Base-by-base conservation (phyloP, 1,140 invertebrate species). In the Zaprionus kolodkinae region DNA sequence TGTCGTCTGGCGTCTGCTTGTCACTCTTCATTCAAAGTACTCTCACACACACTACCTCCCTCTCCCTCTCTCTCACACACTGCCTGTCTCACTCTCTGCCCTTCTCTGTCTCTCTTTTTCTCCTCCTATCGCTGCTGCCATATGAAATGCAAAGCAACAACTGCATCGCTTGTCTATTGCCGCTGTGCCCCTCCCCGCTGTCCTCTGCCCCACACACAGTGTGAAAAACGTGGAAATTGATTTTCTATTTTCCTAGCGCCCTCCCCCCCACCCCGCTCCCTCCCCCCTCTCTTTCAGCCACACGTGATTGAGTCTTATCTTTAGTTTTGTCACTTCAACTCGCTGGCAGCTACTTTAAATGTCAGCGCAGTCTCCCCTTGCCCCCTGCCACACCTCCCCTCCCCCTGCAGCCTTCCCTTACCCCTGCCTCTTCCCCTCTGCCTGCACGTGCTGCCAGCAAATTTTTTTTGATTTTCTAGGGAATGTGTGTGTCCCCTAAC, bases 221-320 rank as follows among this genome's bases (percentile, higher is more conserved):
- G 75, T 75, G 79, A 81, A 81, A 85, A 82, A 86, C 79, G 83
- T 82, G 78, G 80, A 88, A 88, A 88, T 89, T 89, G 85, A 88
- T 88, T 88, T 88, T 88, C 84, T 89, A 89, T 88, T 88, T 88
- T 88, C 72, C 85, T 81, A 21, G 45, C 17, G 83, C 72, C 52
- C 71, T 63, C n/a, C n/a, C n/a, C n/a, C 45, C 33, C 17, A 27
- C 27, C 56, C 50, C 50, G n/a, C n/a, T 54, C 48, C 52, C 38
- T 55, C 60, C 60, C 43, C 48, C 52, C 38, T 55, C 60, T 52
- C 43, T 61, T 50, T 64, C 85, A 87, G 82, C 79, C 73, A 89
- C 84, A 88, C 84, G 84, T 89, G 84, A 88, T 88, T 89, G 84
- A 88, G 84, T 88, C 84, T 89, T 88, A 88, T 88, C 84, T 88